Evolutionary conservation across 2,797 vertebrate genomes (phyloP).

Genomic region (Lemur catta): DNA sequence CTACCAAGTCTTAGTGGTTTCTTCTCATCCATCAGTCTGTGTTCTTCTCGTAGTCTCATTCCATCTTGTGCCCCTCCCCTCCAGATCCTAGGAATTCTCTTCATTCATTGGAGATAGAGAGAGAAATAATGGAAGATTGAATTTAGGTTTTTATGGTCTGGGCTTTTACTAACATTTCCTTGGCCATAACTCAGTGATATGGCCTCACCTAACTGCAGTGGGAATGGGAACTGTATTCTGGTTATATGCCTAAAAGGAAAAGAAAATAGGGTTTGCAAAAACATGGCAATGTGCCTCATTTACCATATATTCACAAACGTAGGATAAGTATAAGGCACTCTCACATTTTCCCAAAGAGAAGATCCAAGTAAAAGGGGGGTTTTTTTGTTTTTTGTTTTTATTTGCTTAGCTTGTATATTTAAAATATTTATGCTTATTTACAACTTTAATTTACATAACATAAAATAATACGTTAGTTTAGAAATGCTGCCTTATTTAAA

Average conservation of each 20-base stretch:
- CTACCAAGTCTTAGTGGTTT: background rate
- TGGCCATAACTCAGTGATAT: background rate
- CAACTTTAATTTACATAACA: background rate
- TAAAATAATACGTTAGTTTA: background rate
- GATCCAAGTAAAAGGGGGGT: background rate
- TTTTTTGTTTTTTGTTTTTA: background rate
- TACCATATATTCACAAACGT: background rate
- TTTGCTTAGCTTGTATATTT: background rate
- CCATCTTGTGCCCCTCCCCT: background rate
- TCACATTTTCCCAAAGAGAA: background rate
- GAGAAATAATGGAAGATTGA: background rate
- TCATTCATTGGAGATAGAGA: background rate
- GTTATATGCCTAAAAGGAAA: background rate
- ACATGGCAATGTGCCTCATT: background rate
- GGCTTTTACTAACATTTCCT: background rate
- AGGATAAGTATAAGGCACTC: background rate
- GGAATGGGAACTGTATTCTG: background rate
- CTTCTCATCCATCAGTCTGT: background rate
- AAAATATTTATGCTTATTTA: slow-evolving; percentile 6
- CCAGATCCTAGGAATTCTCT: background rate
- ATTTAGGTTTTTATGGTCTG: background rate
- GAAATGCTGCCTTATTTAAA: slow-evolving; percentile 12
- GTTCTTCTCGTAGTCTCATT: background rate
- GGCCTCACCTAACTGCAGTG: background rate
- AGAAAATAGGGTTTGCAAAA: background rate